Conservation (phyloP, 1,140 invertebrate species). For the Steinernema khuongi region DNA sequence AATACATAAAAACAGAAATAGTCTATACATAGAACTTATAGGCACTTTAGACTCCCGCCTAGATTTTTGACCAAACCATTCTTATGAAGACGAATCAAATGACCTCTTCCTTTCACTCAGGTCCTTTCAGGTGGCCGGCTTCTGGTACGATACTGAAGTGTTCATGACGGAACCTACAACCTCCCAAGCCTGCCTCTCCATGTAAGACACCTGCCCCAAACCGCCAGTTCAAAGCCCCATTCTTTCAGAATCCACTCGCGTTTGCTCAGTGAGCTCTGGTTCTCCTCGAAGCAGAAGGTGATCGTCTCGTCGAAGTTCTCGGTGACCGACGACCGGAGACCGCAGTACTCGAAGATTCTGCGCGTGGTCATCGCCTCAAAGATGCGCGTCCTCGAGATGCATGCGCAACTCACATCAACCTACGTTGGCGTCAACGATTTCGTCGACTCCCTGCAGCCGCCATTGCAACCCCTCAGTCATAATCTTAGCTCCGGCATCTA, state of each 20-base stretch:
- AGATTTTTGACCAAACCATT: no score
- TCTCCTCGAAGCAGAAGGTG: conserved; percentile 27
- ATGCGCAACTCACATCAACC: background rate
- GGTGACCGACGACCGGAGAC: background rate
- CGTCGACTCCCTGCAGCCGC: conserved; percentile 31
- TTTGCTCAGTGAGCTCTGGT: conserved; percentile 28
- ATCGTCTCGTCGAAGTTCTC: conserved; percentile 34
- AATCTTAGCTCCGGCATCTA: conserved; percentile 92
- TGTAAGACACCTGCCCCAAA: background rate
- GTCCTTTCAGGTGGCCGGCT: conserved; percentile 32
- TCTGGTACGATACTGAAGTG: conserved; percentile 20
- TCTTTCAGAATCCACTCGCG: background rate
- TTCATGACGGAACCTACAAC: background rate
- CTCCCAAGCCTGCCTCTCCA: background rate
- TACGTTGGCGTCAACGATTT: background rate
- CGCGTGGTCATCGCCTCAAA: background rate
- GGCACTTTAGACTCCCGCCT: no score
- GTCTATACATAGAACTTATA: no score
- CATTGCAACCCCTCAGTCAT: conserved; percentile 77
- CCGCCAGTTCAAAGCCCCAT: background rate
- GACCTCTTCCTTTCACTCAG: no score
- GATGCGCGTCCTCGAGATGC: background rate
- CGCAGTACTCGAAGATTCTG: conserved; percentile 4
- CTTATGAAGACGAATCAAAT: no score
- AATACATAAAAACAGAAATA: no score